These are phyloP conservation scores for Malurus leucopterus DNA, from an alignment of 2,797 vertebrate genomes.

Conservation along the genomic window DNA sequence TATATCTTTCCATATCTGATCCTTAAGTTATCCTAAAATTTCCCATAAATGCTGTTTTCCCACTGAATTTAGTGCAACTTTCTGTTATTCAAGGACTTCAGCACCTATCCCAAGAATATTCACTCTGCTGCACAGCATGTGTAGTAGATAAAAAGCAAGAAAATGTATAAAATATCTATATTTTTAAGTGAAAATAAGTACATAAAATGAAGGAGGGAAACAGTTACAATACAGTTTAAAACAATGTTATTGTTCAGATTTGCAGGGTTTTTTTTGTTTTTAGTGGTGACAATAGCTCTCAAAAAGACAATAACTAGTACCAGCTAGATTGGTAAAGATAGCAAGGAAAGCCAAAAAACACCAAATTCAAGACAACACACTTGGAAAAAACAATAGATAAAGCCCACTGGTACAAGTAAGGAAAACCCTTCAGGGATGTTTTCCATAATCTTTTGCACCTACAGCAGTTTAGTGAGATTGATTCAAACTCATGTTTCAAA, in stretches of 20 bases:
- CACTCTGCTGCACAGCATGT: background rate
- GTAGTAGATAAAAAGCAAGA: background rate
- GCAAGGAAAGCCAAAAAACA: background rate
- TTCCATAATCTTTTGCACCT: constrained; percentile 7
- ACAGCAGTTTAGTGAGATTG: background rate
- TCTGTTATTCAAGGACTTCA: background rate
- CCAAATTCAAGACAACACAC: background rate
- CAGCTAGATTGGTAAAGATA: constrained; percentile 18
- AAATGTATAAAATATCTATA: background rate
- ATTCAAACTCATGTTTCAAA: constrained; percentile 1
- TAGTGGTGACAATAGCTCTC: background rate
- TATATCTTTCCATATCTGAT: background rate
- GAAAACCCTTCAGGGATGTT: background rate
- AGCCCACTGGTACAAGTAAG: background rate
- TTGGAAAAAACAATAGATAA: constrained; percentile 27
- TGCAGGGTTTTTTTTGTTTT: background rate
- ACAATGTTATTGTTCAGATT: background rate
- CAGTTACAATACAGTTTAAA: background rate
- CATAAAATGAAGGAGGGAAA: background rate
- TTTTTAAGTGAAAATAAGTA: background rate
- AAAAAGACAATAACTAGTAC: constrained; percentile 19
- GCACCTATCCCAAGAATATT: background rate
- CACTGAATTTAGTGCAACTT: background rate
- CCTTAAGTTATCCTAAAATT: background rate
- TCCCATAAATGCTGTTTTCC: background rate